These are phyloP conservation scores for Leptinotarsa texana DNA, from an alignment of 1,140 invertebrate genomes.

Conservation along the genomic window DNA sequence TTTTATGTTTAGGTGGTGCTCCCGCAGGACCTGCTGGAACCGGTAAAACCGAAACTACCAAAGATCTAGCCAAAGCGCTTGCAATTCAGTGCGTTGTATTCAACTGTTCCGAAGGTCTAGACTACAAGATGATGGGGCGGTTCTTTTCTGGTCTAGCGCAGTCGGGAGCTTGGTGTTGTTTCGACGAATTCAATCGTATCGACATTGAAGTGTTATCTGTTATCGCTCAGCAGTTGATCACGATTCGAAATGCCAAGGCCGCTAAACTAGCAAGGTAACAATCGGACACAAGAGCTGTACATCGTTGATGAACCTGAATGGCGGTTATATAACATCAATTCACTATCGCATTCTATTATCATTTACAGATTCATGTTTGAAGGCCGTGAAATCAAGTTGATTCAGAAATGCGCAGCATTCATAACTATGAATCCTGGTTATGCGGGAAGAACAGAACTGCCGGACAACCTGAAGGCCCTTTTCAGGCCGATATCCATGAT, in stretches of 20 bases:
- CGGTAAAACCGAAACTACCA: conserved; percentile 94
- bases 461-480: conserved; percentile 82
- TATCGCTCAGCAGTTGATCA: conserved; percentile 81
- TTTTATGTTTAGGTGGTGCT: conserved; percentile 67
- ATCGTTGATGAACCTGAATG: too few relatives aligned
- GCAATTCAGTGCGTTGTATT: conserved; percentile 90
- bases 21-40: conserved; percentile 89
- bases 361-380: conserved; percentile 81
- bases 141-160: conserved; percentile 87
- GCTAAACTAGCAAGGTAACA: conserved; percentile 64
- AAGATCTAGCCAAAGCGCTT: conserved; percentile 85
- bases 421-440: conserved; percentile 92
- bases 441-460: conserved; percentile 82
- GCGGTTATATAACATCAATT: background rate
- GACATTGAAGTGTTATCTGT: conserved; percentile 90
- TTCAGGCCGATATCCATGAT: conserved; percentile 92
- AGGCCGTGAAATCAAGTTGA: conserved; percentile 83
- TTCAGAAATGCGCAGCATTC: conserved; percentile 84
- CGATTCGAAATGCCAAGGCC: conserved; percentile 75
- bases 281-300: too few relatives aligned
- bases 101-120: conserved; percentile 85
- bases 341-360: conserved; percentile 4
- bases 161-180: conserved; percentile 89
- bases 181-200: conserved; percentile 91
- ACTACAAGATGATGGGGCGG: conserved; percentile 85